Percentiles rank a stretch among this genome's conserved stretches.
Conservation (phyloP, 2,113 vertebrate genomes). For the Syngnathus typhle region DNA sequence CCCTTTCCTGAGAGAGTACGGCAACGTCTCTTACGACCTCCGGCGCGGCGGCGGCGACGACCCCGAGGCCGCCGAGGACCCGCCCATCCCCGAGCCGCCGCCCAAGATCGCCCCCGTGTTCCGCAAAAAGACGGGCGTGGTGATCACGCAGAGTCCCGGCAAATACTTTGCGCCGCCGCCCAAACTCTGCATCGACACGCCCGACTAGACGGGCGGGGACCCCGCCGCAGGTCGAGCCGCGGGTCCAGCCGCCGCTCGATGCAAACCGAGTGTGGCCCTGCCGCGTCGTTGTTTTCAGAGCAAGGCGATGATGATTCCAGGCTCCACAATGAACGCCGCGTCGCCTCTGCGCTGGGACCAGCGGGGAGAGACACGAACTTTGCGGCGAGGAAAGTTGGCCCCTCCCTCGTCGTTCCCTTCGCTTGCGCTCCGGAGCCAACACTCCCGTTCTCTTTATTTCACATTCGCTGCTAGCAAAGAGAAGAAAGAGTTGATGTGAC, state of each 20-base stretch:
- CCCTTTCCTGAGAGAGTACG: constrained; percentile 92
- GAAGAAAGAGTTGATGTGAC: too few species aligned
- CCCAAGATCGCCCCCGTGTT: constrained; percentile 95
- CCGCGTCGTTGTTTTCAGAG: too few species aligned
- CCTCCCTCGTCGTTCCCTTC: too few species aligned
- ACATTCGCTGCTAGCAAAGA: neutral
- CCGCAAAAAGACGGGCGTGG: constrained; percentile 92
- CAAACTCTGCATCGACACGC: constrained; percentile 95
- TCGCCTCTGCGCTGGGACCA: neutral
- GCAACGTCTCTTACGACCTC: constrained; percentile 94
- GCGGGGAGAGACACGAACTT: neutral
- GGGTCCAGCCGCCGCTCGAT: neutral
- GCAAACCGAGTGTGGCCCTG: neutral
- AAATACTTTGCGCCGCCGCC: constrained; percentile 92
- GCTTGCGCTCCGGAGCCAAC: neutral
- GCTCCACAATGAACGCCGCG: neutral
- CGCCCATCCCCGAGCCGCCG: constrained; percentile 81
- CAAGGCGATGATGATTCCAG: neutral
- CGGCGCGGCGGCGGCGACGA: constrained; percentile 92
- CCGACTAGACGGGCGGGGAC: constrained; percentile 69
- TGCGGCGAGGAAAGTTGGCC: neutral
- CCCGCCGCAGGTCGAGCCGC: neutral
- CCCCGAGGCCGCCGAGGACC: constrained; percentile 83
- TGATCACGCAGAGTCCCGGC: constrained; percentile 96
- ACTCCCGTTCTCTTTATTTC: neutral